Evolutionary conservation across 2,888 invertebrate genomes (phyloP), one percentile per base, ranked within the genome.

Genomic region (Arge pagana): DNA sequence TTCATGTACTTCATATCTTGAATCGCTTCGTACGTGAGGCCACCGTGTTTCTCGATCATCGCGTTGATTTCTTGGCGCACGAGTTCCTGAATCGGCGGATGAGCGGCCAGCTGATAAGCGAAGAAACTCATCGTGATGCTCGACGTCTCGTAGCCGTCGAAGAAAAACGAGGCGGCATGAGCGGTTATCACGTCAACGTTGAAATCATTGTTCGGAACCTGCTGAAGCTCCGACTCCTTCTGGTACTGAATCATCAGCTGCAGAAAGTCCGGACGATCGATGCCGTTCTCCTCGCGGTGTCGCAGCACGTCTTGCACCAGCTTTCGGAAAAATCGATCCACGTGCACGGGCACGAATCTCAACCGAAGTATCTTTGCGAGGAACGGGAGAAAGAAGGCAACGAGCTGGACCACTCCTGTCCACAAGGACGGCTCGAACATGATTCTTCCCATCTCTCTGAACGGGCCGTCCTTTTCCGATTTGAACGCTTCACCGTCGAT

Each of bases 131-230:
- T 63, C 0, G 78, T 71, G 1, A 78, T 74, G 16, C 80, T 79
- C 0, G 81, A 80, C 1, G 82, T 82, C 61, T 82, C 82, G 58
- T 78, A 80, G 1, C 82, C 82, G 18, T 81, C 82, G 2, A 78
- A 55, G 57, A 80, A 81, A 60, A 83, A 81, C 1, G 81, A 76
- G 1, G 80, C 63, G 1, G 78, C 73, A 53, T 81, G 79, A 0
- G 81, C 70, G 0, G 73, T 61, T 55, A 81, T 66, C 0, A 54
- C 3, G 1, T 72, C 64, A 2, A 68, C 68, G 40, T 77, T 68
- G 30, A 28, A 42, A 11, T 42, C 42, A 11, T 28, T 1, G 28
- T 18, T 0, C 49, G 15, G 11, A 62, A 58, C 0, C 61, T 13
- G 45, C 8, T 62, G 55, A 6, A 52, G 54, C 42, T 53, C 62